Evolutionary conservation across 1,140 invertebrate species (phyloP).

Genomic region (Drosophila pruinosa): DNA sequence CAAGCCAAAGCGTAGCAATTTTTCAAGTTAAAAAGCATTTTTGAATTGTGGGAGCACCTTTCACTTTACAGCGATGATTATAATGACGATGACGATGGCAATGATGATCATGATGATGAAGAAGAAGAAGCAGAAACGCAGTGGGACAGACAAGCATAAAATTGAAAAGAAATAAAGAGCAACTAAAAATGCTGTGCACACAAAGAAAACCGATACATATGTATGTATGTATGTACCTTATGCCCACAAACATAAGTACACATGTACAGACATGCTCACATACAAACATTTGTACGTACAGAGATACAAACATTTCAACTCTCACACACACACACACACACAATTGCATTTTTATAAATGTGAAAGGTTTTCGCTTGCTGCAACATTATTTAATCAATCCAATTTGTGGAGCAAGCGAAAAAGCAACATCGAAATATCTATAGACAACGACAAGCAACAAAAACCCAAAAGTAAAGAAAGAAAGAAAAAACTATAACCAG

Average conservation of each 20-base stretch:
- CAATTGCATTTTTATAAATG: conserved; percentile 59
- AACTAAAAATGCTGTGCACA: conserved; percentile 77
- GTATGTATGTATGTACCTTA: conserved; percentile 4
- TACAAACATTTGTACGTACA: neutral
- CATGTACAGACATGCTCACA: conserved; percentile 12
- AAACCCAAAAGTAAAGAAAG: conserved; percentile 23
- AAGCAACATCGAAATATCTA: conserved; percentile 63
- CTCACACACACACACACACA: conserved; percentile 6
- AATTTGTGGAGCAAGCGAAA: conserved; percentile 78
- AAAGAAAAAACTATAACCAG: conserved; percentile 67
- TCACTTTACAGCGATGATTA: conserved; percentile 63
- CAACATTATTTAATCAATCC: conserved; percentile 81
- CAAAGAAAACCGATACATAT: conserved; percentile 55
- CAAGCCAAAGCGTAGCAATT: conserved; percentile 66
- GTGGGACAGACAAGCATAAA: conserved; percentile 44
- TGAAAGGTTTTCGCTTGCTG: conserved; percentile 80
- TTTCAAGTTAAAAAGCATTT: conserved; percentile 78
- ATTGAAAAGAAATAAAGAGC: conserved; percentile 77
- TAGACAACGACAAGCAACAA: conserved; percentile 46
- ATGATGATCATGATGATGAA: conserved; percentile 12
- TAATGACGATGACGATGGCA: conserved; percentile 3
- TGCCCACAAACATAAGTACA: conserved; percentile 25
- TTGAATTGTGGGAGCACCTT: conserved; percentile 82
- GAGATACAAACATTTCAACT: neutral
- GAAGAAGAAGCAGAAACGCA: conserved; percentile 22